Evolutionary conservation across 1,140 invertebrate species (phyloP), one percentile per base, ranked within the genome.

Genomic region (Neodiprion virginianus): DNA sequence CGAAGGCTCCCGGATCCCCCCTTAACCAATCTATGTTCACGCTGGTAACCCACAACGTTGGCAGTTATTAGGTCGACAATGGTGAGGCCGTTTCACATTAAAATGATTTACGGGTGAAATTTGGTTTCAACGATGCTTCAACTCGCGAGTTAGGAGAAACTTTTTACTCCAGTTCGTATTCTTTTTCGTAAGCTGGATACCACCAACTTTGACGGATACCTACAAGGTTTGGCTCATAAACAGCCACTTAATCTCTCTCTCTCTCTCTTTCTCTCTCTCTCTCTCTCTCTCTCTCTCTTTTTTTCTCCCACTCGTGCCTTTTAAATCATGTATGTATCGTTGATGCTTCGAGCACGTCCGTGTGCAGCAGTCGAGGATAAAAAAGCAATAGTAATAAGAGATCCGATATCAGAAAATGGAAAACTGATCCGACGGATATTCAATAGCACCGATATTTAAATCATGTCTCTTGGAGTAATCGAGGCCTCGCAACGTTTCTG

Each of bases 251-350:
- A 40, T 40, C 28, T 40, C 1, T 40, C 28, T 40, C 14, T 21
- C 9, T 65, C 67, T 75, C 65, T 48, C 7, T 75, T 48, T 75
- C 53, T 61, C 10, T 69, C 23, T 69, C 49, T 21, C 40, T 72
- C 40, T 49, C 12, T 40, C 28, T 74, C 68, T 21, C 65, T 48
- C 7, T 75, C 67, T 75, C 53, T 61, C 14, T 69, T 21, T 69
- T 47, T 21, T 23, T 72, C 40, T 49, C 12, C 17, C 28, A 71
- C 68, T 21, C 11, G 47, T 70, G 65, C 65, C n/a, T 76, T 69
- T 71, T 40, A 17, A 75, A 75, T 75, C 68, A 72, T 61, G 79
- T 76, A 80, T 79, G 53, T 40, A 49, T 71, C 70, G 61, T 79
- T 78, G 81, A 73, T 67, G 71, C 72, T 68, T 53, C 68, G 61